Percentiles rank a stretch among this genome's conserved stretches.
Evolutionary conservation across 1,140 invertebrate genomes (phyloP).

Genomic region (Nymphalis io): DNA sequence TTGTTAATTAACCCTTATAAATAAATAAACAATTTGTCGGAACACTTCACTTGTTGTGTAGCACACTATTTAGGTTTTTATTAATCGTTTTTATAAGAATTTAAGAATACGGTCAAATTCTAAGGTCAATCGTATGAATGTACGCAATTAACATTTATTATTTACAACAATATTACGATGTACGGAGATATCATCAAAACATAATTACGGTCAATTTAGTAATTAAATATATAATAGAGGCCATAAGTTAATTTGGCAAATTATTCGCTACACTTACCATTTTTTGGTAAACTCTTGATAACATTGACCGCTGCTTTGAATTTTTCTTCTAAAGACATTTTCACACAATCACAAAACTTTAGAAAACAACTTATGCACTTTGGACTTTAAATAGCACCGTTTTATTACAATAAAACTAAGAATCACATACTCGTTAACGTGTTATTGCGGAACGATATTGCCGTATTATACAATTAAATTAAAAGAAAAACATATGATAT

Average conservation of each 20-base stretch:
- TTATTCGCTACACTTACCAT: constrained; percentile 83
- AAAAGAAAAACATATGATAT: not conserved
- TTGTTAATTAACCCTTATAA: too few species aligned
- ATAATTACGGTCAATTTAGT: not conserved
- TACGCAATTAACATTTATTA: not conserved
- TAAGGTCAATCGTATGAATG: not conserved
- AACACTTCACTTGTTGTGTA: too few species aligned
- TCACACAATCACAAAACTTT: constrained; percentile 50
- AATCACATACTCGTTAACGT: constrained; percentile 22
- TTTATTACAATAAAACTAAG: constrained; percentile 16
- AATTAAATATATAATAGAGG: not conserved
- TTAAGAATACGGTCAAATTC: too few species aligned
- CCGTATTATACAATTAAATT: not conserved
- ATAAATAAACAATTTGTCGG: too few species aligned
- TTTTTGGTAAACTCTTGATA: constrained; percentile 92
- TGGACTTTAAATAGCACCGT: constrained; percentile 53
- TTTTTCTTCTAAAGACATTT: constrained; percentile 89
- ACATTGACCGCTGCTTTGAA: constrained; percentile 94
- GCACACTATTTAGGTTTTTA: too few species aligned
- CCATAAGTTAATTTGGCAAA: not conserved
- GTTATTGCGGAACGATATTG: not conserved
- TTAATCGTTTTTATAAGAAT: too few species aligned
- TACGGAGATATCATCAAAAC: not conserved
- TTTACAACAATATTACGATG: not conserved
- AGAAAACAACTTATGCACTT: constrained; percentile 65